Conservation (phyloP, 1,140 invertebrate species). For the Drosophila saltans region DNA sequence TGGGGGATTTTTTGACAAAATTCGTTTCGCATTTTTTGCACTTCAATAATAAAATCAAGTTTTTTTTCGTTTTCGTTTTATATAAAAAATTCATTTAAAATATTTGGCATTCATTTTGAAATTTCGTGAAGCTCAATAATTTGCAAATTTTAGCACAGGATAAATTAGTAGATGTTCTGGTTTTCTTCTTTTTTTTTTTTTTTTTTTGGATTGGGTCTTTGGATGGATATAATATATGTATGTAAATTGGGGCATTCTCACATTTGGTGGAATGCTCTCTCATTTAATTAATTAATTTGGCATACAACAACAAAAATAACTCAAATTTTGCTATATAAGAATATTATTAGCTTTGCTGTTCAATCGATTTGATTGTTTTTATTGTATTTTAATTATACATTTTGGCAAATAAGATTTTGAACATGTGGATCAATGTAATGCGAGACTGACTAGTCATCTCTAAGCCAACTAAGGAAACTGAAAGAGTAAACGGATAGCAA, state of each 20-base stretch:
- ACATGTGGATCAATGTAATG: slow-evolving; percentile 18
- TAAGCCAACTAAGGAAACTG: no score
- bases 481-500: no score
- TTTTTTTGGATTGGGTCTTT: slow-evolving; percentile 52
- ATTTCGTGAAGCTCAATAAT: slow-evolving; percentile 70
- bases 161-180: slow-evolving; percentile 41
- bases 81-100: slow-evolving; percentile 63
- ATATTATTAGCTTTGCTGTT: slow-evolving; percentile 12
- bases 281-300: slow-evolving; percentile 49
- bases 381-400: slow-evolving; percentile 20
- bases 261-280: slow-evolving; percentile 65
- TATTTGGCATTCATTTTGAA: slow-evolving; percentile 67
- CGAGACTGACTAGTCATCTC: neutral
- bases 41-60: slow-evolving; percentile 40
- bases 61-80: slow-evolving; percentile 47
- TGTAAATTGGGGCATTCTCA: slow-evolving; percentile 51
- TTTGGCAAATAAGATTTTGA: slow-evolving; percentile 69
- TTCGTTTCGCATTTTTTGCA: slow-evolving; percentile 33
- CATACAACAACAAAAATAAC: slow-evolving; percentile 29
- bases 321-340: slow-evolving; percentile 26
- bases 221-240: slow-evolving; percentile 50
- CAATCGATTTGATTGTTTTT: slow-evolving; percentile 51
- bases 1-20: slow-evolving; percentile 32
- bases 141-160: slow-evolving; percentile 50
- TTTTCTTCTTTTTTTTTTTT: slow-evolving; percentile 12